Percentiles rank a stretch among this genome's conserved stretches.
Conservation (phyloP, 2,113 vertebrate species). For the Limanda limanda region DNA sequence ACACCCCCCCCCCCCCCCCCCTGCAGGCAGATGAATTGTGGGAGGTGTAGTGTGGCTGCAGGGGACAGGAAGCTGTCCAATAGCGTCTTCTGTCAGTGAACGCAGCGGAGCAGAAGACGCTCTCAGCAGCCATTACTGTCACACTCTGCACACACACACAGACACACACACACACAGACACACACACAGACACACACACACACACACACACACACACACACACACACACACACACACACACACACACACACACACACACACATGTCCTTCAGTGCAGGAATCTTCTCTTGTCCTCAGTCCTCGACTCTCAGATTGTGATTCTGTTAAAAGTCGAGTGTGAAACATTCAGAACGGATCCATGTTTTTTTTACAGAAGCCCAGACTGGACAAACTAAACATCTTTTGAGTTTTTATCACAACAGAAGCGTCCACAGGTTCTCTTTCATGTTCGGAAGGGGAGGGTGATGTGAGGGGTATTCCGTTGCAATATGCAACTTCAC, state of each 20-base stretch:
- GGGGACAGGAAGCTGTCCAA: constrained; percentile 21
- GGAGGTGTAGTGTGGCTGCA: constrained; percentile 50
- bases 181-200: neutral
- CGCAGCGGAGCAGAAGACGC: constrained; percentile 50
- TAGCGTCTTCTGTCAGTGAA: constrained; percentile 8
- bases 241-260: neutral
- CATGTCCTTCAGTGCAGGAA: neutral
- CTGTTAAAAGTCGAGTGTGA: too few species aligned
- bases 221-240: neutral
- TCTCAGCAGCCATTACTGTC: constrained; percentile 26
- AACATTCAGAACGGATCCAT: too few species aligned
- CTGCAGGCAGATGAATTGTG: constrained; percentile 13
- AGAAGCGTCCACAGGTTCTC: too few species aligned
- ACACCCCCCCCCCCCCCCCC: neutral
- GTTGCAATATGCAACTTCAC: too few species aligned
- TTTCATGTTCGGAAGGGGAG: too few species aligned
- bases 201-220: neutral
- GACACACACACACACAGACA: neutral
- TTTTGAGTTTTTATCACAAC: too few species aligned
- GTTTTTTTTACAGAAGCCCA: too few species aligned
- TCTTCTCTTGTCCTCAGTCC: too few species aligned
- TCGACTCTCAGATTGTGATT: too few species aligned
- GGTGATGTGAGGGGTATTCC: too few species aligned
- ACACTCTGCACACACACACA: neutral
- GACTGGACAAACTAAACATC: too few species aligned